Conservation (phyloP, 2,113 vertebrate species). For the Nothobranchius kuhntae region DNA sequence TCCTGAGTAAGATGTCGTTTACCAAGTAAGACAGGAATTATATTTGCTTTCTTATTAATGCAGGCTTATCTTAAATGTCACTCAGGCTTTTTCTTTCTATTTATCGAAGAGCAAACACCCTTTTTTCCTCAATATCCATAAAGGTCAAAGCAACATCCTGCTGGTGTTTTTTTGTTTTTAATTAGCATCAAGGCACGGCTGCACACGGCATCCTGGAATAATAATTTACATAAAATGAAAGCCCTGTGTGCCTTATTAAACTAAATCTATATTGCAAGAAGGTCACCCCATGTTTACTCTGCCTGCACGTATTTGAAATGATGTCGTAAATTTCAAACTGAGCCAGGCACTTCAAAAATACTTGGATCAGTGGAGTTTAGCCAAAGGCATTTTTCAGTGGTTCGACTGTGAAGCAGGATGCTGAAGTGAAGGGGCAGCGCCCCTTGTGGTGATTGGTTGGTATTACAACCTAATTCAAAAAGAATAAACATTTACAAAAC, state of each 20-base stretch:
- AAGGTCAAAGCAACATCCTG: constrained; percentile 51
- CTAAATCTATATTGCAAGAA: not conserved
- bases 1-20: not conserved
- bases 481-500: too few species aligned
- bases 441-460: too few species aligned
- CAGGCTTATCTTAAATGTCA: constrained; percentile 1
- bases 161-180: constrained; percentile 50
- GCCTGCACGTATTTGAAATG: too few species aligned
- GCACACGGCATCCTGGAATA: constrained; percentile 57
- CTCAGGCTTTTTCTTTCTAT: constrained; percentile 3
- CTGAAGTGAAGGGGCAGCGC: too few species aligned
- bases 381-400: too few species aligned
- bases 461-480: too few species aligned
- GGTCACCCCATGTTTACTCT: constrained; percentile 5
- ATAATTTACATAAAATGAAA: constrained; percentile 46
- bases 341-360: too few species aligned
- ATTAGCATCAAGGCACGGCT: constrained; percentile 39
- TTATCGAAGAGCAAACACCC: constrained; percentile 3
- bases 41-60: not conserved
- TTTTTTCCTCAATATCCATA: constrained; percentile 49
- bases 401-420: too few species aligned
- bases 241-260: not conserved
- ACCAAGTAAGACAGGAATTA: not conserved
- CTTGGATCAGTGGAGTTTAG: too few species aligned
- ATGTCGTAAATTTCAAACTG: too few species aligned